phyloP scores from a whole-genome alignment of 2,797 vertebrate species.

The Lacerta bilineata region DNA sequence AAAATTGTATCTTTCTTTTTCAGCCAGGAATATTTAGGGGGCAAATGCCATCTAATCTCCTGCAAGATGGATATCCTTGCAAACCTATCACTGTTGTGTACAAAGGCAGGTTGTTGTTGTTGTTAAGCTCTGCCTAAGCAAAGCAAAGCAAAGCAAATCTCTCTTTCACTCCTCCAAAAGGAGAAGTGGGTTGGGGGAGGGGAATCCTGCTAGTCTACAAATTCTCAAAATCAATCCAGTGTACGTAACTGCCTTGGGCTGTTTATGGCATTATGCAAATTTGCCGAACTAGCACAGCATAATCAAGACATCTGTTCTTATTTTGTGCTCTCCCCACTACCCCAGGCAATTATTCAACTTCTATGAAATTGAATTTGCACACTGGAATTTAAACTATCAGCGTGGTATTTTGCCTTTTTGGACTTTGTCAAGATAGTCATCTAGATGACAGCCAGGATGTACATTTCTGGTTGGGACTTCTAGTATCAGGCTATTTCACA shows the following conservation, averaged over 20 bases:
- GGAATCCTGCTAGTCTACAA: constrained; percentile 30
- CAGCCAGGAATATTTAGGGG: not conserved
- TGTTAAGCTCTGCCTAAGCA: constrained; percentile 36
- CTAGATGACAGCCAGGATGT: constrained; percentile 56
- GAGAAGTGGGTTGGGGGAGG: not conserved
- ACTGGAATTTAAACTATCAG: constrained; percentile 55
- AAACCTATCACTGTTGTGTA: constrained; percentile 11
- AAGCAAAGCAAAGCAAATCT: not conserved
- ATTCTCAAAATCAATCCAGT: constrained; percentile 51
- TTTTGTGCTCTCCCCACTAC: constrained; percentile 22
- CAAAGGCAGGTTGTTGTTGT: not conserved
- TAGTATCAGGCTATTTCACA: constrained; percentile 36
- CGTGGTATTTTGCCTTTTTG: constrained; percentile 34
- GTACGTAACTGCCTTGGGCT: constrained; percentile 39
- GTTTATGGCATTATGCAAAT: constrained; percentile 69
- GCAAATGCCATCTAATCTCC: constrained; percentile 28
- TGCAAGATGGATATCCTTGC: constrained; percentile 3
- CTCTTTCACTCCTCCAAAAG: constrained; percentile 16
- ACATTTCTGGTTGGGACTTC: constrained; percentile 39
- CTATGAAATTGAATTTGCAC: constrained; percentile 59
- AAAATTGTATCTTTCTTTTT: no score
- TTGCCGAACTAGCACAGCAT: constrained; percentile 53
- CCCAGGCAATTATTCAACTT: constrained; percentile 48
- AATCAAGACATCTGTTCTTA: constrained; percentile 68
- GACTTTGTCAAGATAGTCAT: constrained; percentile 40